Percentiles rank a stretch among this genome's conserved stretches.
Conservation (phyloP, 2,888 invertebrate species). For the Keiferia lycopersicella region DNA sequence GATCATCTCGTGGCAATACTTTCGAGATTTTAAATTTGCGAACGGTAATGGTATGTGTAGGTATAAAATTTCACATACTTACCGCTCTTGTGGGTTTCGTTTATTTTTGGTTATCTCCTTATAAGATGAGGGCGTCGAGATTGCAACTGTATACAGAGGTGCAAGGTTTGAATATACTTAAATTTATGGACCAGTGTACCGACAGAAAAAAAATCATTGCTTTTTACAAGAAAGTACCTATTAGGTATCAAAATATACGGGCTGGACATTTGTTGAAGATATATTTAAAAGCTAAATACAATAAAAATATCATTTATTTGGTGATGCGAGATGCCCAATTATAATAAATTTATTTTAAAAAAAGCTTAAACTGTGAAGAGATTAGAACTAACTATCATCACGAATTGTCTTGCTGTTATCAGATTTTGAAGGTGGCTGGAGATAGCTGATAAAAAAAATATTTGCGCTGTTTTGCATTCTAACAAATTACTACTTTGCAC, state of each 20-base stretch:
- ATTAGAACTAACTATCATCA: neutral
- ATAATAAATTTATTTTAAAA: neutral
- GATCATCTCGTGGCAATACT: conserved; percentile 54
- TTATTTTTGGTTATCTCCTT: conserved; percentile 60
- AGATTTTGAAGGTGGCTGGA: neutral
- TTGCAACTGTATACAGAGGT: conserved; percentile 56
- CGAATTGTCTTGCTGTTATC: neutral
- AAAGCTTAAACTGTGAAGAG: neutral
- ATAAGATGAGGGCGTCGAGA: conserved; percentile 67
- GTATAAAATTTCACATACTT: conserved; percentile 60
- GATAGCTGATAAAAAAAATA: conserved; percentile 7
- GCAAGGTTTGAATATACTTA: conserved; percentile 49
- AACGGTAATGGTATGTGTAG: conserved; percentile 51
- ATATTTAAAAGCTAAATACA: neutral
- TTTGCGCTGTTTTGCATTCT: conserved; percentile 8
- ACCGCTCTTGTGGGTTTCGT: conserved; percentile 59
- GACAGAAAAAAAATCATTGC: neutral
- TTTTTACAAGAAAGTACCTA: too few relatives aligned
- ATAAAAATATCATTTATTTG: too few relatives aligned
- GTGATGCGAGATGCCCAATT: too few relatives aligned
- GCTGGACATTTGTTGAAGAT: too few relatives aligned
- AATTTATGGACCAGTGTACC: conserved; percentile 25
- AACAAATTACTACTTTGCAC: neutral
- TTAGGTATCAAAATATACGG: too few relatives aligned
- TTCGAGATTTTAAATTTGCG: conserved; percentile 51